Evolutionary conservation across 2,797 vertebrate genomes (phyloP).

Genomic region (Nyctibius grandis): DNA sequence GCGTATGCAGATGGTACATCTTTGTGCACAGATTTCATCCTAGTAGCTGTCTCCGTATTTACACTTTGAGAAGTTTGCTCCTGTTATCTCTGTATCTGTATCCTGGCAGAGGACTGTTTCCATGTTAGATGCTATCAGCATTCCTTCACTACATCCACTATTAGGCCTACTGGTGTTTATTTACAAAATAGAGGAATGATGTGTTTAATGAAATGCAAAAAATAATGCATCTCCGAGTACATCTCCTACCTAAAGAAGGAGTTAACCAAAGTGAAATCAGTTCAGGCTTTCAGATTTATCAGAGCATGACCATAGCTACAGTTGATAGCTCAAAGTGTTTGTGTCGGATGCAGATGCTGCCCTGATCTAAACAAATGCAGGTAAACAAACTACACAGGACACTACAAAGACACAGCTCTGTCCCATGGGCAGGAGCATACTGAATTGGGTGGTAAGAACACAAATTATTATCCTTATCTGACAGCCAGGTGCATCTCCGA

Average conservation of each 20-base stretch:
- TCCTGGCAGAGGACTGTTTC: neutral
- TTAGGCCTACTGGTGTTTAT: neutral
- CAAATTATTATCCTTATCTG: no score
- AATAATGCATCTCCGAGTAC: neutral
- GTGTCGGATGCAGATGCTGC: neutral
- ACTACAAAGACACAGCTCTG: neutral
- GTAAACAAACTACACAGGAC: neutral
- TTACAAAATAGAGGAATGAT: neutral
- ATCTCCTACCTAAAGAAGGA: neutral
- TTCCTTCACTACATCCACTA: neutral
- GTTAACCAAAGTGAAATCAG: neutral
- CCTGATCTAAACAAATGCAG: neutral
- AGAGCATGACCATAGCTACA: neutral
- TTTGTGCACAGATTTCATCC: neutral
- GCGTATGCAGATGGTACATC: neutral
- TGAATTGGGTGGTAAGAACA: neutral
- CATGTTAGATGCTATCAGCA: neutral
- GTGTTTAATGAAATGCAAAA: neutral
- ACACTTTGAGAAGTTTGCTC: neutral
- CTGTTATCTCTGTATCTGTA: neutral
- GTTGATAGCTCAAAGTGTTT: neutral
- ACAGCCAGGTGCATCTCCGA: accelerated
- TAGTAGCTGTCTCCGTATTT: neutral
- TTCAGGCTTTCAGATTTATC: neutral
- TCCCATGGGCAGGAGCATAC: neutral